phyloP scores from a whole-genome alignment of 2,797 vertebrate genomes.

The Rhyacichthys aspro region DNA sequence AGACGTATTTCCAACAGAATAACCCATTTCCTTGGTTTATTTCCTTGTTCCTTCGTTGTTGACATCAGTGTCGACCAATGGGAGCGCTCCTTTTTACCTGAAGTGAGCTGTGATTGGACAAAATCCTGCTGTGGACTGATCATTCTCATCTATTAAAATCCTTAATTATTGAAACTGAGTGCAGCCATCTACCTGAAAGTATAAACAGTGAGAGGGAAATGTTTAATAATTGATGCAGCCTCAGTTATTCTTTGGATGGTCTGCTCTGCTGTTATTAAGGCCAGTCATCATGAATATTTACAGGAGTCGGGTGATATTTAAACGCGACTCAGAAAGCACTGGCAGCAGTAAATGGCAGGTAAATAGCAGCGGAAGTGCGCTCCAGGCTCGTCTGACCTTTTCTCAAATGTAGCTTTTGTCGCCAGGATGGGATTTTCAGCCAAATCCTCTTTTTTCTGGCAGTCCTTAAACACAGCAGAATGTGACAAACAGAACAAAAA shows the following conservation, averaged over 20 bases:
- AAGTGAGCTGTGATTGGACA: no score
- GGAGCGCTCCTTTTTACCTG: no score
- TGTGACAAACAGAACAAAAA: no score
- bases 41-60: no score
- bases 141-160: no score
- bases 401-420: slow-evolving; percentile 43
- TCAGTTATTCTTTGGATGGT: slow-evolving; percentile 73
- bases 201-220: slow-evolving; percentile 12
- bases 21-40: no score
- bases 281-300: slow-evolving; percentile 75
- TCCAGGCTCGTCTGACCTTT: slow-evolving; percentile 63
- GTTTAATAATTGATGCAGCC: slow-evolving; percentile 69
- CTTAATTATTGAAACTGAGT: no score
- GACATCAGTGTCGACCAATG: no score
- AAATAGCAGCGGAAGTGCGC: slow-evolving; percentile 58
- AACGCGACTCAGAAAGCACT: slow-evolving; percentile 66
- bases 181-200: slow-evolving; percentile 23
- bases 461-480: slow-evolving; percentile 6
- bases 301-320: slow-evolving; percentile 72
- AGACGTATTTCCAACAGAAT: no score
- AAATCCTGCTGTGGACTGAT: no score
- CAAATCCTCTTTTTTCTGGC: slow-evolving; percentile 27
- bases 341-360: slow-evolving; percentile 70
- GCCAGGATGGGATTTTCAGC: slow-evolving; percentile 27
- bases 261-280: slow-evolving; percentile 57